phyloP scores from a whole-genome alignment of 2,888 invertebrate species.

The Noctua janthe region DNA sequence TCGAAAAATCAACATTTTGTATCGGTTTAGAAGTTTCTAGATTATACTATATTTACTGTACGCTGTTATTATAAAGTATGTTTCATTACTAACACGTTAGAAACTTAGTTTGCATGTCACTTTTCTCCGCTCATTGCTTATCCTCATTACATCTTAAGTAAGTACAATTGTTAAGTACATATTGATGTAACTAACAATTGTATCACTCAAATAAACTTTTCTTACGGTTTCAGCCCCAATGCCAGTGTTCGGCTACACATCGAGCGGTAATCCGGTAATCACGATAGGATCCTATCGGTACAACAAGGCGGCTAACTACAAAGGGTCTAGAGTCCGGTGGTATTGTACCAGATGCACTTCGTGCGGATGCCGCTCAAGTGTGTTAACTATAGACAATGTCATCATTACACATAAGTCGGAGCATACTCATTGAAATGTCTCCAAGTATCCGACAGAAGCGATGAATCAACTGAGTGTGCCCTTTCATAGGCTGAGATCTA shows the following conservation, averaged over 20 bases:
- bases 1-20: background rate
- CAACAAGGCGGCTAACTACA: slow-evolving; percentile 32
- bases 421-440: slow-evolving; percentile 50
- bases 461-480: background rate
- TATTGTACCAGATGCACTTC: slow-evolving; percentile 35
- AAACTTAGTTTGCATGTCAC: background rate
- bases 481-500: background rate
- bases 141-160: background rate
- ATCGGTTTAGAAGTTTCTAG: background rate
- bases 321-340: slow-evolving; percentile 50
- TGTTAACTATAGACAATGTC: slow-evolving; percentile 43
- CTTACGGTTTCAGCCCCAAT: slow-evolving; percentile 30
- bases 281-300: slow-evolving; percentile 54
- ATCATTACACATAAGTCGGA: slow-evolving; percentile 42
- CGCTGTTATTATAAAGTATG: too few species aligned
- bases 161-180: background rate
- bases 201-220: background rate
- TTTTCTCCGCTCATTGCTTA: too few species aligned
- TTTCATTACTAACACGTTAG: background rate
- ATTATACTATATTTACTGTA: background rate
- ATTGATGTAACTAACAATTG: background rate
- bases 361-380: slow-evolving; percentile 46
- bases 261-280: slow-evolving; percentile 59
- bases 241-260: slow-evolving; percentile 50
- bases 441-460: background rate